These are phyloP conservation scores for Neomonachus schauinslandi DNA, from an alignment of 2,113 vertebrate species.

Conservation along the genomic window DNA sequence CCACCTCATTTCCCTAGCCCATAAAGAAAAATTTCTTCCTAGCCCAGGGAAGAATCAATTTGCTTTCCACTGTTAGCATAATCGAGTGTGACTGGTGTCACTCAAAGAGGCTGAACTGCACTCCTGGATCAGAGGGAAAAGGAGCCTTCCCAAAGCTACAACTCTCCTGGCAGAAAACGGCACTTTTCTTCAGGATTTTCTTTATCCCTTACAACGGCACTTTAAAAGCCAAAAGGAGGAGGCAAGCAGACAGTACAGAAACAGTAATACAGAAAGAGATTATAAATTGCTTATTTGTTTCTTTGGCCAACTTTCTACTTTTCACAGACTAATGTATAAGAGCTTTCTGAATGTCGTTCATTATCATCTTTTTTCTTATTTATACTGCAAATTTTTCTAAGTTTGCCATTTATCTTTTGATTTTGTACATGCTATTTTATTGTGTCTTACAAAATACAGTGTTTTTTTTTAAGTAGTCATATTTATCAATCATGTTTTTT, in stretches of 20 bases:
- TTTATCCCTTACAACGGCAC: neutral
- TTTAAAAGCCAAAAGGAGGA: neutral
- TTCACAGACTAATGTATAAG: neutral
- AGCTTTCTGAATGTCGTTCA: neutral
- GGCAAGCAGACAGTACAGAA: neutral
- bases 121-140: neutral
- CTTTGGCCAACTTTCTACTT: neutral
- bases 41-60: neutral
- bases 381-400: neutral
- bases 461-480: neutral
- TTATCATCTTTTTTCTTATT: neutral
- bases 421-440: neutral
- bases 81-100: neutral
- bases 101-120: neutral
- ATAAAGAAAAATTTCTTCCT: neutral
- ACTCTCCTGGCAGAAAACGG: neutral
- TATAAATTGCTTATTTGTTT: neutral
- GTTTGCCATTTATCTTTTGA: neutral
- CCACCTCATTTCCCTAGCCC: neutral
- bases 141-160: neutral
- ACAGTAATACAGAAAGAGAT: neutral
- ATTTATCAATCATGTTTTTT: neutral
- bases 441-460: neutral
- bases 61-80: neutral
- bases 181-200: neutral